phyloP scores from a whole-genome alignment of 1,140 invertebrate genomes.

The Drosophila kepulauana region DNA sequence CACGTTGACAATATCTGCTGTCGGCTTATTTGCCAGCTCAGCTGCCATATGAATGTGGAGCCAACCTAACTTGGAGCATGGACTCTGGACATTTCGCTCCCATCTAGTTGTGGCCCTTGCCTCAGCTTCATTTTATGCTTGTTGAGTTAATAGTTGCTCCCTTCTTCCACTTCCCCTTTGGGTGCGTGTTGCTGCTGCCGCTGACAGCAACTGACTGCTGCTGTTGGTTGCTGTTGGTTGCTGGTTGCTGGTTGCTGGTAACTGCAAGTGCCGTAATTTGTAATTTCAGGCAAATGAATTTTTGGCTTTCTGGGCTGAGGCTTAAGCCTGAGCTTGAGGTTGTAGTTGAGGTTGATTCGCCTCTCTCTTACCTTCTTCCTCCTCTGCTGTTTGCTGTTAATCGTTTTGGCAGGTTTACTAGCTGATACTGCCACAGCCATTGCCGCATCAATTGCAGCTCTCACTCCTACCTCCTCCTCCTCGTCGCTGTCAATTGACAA shows the following conservation, averaged over 20 bases:
- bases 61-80: constrained; percentile 15
- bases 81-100: no score
- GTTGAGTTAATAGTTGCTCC: constrained; percentile 78
- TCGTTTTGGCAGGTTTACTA: no score
- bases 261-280: constrained; percentile 81
- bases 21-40: constrained; percentile 75
- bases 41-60: constrained; percentile 45
- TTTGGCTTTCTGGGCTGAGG: constrained; percentile 63
- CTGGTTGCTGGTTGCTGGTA: constrained; percentile 25
- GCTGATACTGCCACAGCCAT: constrained; percentile 12
- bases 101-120: not conserved
- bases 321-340: constrained; percentile 12
- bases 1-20: constrained; percentile 72
- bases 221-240: constrained; percentile 13
- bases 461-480: not conserved
- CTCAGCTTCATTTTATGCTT: constrained; percentile 80
- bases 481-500: constrained; percentile 69
- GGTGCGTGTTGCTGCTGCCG: constrained; percentile 47
- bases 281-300: constrained; percentile 83
- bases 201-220: constrained; percentile 10
- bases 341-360: not conserved
- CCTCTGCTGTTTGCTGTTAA: no score
- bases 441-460: constrained; percentile 50
- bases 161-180: constrained; percentile 27
- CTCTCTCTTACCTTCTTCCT: not conserved